Conservation (phyloP, 2,113 vertebrate genomes). For the Ictalurus punctatus region DNA sequence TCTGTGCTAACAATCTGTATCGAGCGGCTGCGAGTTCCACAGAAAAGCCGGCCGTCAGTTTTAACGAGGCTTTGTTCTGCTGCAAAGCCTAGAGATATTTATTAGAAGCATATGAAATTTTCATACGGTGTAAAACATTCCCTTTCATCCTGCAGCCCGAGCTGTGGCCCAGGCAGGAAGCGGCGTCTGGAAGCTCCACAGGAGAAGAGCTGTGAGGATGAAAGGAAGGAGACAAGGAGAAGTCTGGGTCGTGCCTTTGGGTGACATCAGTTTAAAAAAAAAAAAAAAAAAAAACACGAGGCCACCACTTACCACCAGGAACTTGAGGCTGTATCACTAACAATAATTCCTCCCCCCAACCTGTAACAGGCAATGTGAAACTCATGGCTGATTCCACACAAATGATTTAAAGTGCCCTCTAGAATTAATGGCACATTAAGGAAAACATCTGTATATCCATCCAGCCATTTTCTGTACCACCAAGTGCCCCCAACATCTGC, state of each 20-base stretch:
- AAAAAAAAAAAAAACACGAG: background rate
- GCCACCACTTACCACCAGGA: background rate
- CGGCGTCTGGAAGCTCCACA: conserved; percentile 38
- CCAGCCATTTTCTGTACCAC: too few relatives aligned
- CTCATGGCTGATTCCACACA: too few relatives aligned
- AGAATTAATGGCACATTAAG: background rate
- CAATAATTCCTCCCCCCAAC: too few relatives aligned
- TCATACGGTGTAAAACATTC: conserved; percentile 54
- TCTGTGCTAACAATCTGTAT: conserved; percentile 1
- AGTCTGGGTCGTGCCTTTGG: conserved; percentile 41
- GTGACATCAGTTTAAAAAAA: conserved; percentile 43
- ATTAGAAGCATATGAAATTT: conserved; percentile 57
- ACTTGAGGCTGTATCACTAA: background rate
- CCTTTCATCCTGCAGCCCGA: conserved; percentile 54
- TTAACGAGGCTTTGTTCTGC: conserved; percentile 38
- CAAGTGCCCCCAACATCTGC: background rate
- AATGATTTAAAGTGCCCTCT: too few relatives aligned
- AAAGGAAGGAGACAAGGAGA: conserved; percentile 14
- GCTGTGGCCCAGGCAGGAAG: conserved; percentile 41
- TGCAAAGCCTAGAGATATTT: conserved; percentile 55
- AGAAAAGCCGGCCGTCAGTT: background rate
- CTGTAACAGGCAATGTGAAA: background rate
- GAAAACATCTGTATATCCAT: background rate
- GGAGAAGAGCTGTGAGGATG: conserved; percentile 5
- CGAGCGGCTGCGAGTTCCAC: background rate